Conservation (phyloP, 2,888 invertebrate species). For the Epinotia ramella region DNA sequence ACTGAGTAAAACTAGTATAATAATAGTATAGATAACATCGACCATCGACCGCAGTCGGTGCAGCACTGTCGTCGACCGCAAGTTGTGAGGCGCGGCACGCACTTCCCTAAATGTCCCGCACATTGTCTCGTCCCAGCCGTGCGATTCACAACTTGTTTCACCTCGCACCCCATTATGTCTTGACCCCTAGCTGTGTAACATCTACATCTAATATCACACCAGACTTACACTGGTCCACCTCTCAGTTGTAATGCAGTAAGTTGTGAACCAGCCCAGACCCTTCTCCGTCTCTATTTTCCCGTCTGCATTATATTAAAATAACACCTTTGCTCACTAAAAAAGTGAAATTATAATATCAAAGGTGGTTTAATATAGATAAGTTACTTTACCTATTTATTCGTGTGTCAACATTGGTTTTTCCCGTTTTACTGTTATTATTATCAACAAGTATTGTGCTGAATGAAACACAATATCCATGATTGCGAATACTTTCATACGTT, state of each 20-base stretch:
- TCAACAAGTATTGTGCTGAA: too few species aligned
- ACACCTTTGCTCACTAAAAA: conserved; percentile 30
- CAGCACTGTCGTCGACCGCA: conserved; percentile 51
- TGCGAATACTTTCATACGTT: too few species aligned
- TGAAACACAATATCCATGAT: too few species aligned
- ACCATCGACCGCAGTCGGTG: not conserved
- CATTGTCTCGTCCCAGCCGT: conserved; percentile 61
- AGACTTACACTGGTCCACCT: not conserved
- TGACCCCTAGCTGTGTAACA: not conserved
- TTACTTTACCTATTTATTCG: too few species aligned
- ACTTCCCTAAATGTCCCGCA: conserved; percentile 78
- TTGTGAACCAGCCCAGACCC: conserved; percentile 51
- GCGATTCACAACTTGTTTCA: not conserved
- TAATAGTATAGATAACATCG: conserved; percentile 1
- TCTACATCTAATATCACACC: not conserved
- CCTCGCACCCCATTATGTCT: not conserved
- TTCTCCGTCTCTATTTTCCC: conserved; percentile 47
- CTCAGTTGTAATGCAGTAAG: not conserved
- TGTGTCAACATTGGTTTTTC: too few species aligned
- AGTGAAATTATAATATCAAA: conserved; percentile 26
- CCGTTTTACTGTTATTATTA: too few species aligned
- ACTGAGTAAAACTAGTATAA: too few species aligned
- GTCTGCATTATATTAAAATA: conserved; percentile 15
- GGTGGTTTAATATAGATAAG: not conserved
- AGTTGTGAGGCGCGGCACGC: conserved; percentile 77